Evolutionary conservation across 2,113 vertebrate species (phyloP).

Genomic region (Mohoua ochrocephala): DNA sequence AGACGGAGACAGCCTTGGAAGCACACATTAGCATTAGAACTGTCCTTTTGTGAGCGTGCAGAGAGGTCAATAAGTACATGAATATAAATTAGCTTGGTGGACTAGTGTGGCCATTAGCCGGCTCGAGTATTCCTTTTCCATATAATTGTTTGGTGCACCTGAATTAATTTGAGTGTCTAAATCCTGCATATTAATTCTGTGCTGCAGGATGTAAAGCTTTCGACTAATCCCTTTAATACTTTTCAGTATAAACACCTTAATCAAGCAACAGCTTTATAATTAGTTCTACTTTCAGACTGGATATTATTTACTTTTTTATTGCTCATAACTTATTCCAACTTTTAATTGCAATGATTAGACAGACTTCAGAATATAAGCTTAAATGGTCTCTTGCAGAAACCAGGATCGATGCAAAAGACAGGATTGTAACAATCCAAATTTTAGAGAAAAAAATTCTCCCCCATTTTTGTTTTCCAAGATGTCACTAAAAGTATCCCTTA

Average conservation of each 20-base stretch:
- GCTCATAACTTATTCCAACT: constrained; percentile 58
- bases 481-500: background rate
- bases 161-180: constrained; percentile 74
- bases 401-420: background rate
- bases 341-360: constrained; percentile 62
- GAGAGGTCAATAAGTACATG: constrained; percentile 67
- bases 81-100: constrained; percentile 69
- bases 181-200: constrained; percentile 67
- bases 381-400: constrained; percentile 21
- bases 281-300: constrained; percentile 65
- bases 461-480: background rate
- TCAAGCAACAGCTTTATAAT: constrained; percentile 72
- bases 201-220: constrained; percentile 68
- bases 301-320: constrained; percentile 70
- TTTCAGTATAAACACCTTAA: constrained; percentile 73
- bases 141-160: constrained; percentile 71
- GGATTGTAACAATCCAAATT: constrained; percentile 18
- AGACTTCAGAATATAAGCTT: constrained; percentile 20
- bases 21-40: constrained; percentile 51
- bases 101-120: constrained; percentile 59
- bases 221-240: constrained; percentile 71
- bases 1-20: background rate
- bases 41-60: background rate
- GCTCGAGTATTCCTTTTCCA: constrained; percentile 65
- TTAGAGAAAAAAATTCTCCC: background rate